Conservation (phyloP, 2,888 invertebrate genomes). For the Dolomedes plantarius region DNA sequence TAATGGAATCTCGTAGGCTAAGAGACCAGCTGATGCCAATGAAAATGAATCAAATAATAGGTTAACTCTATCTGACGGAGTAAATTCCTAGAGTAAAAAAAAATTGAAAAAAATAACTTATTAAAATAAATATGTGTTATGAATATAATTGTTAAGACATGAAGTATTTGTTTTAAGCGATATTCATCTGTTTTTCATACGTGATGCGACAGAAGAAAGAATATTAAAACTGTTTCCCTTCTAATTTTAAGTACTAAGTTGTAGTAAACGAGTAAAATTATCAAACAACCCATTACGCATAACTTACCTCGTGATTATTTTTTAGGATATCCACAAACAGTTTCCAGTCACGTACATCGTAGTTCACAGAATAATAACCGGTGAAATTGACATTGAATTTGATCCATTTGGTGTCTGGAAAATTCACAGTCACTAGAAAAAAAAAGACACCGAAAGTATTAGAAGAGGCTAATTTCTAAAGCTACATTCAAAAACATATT, state of each 20-base stretch:
- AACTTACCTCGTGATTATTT: slow-evolving; percentile 39
- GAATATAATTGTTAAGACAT: background rate
- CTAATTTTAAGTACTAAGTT: too few species aligned
- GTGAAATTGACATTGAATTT: slow-evolving; percentile 59
- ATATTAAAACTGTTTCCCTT: too few species aligned
- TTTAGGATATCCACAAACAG: slow-evolving; percentile 29
- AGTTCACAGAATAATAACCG: slow-evolving; percentile 56
- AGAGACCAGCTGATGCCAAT: slow-evolving; percentile 43
- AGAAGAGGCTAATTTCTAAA: too few species aligned
- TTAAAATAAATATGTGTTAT: background rate
- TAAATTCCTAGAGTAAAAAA: slow-evolving; percentile 27
- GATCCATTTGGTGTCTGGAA: slow-evolving; percentile 44
- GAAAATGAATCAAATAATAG: slow-evolving; percentile 59
- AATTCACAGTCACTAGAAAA: slow-evolving; percentile 31
- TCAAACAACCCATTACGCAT: too few species aligned
- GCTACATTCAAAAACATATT: too few species aligned
- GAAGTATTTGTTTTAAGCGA: too few species aligned
- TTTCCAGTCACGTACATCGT: slow-evolving; percentile 49
- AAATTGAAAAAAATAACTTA: background rate
- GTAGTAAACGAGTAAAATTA: too few species aligned
- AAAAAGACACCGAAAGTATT: too few species aligned
- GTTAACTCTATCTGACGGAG: slow-evolving; percentile 57
- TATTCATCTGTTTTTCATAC: too few species aligned
- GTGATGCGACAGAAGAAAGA: too few species aligned
- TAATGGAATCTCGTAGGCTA: slow-evolving; percentile 44